Conservation (phyloP, 1,140 invertebrate genomes). For the Drosophila lini region DNA sequence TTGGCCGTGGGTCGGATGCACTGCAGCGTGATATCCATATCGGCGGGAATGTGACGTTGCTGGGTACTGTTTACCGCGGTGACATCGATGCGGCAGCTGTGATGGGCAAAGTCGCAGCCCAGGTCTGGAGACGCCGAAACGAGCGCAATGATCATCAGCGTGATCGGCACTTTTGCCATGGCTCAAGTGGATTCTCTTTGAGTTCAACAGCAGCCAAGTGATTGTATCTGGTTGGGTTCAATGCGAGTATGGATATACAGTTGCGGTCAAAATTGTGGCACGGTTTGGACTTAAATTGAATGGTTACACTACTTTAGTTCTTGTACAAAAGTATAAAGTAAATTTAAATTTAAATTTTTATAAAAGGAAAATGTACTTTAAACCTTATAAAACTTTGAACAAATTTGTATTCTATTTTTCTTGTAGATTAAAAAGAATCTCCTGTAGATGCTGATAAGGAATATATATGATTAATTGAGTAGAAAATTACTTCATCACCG, state of each 20-base stretch:
- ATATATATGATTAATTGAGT: no score
- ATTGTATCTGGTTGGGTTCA: constrained; percentile 33
- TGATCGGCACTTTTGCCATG: constrained; percentile 74
- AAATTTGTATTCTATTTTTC: no score
- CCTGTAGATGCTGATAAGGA: no score
- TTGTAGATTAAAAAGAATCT: no score
- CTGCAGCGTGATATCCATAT: constrained; percentile 57
- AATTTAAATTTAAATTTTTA: not conserved
- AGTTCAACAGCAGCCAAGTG: constrained; percentile 44
- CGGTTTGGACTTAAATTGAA: not conserved
- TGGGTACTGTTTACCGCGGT: constrained; percentile 7
- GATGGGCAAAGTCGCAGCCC: constrained; percentile 51
- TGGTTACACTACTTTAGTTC: not conserved
- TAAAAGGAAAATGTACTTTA: not conserved
- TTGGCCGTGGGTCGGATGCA: constrained; percentile 37
- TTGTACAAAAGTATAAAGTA: not conserved
- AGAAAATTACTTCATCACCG: no score
- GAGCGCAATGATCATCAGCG: constrained; percentile 49
- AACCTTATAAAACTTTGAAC: no score
- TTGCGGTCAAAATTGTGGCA: constrained; percentile 7
- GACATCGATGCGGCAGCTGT: constrained; percentile 67
- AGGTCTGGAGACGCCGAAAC: constrained; percentile 16
- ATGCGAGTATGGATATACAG: constrained; percentile 23
- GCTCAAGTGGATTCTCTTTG: constrained; percentile 53
- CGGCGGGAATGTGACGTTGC: constrained; percentile 48